These are phyloP conservation scores for Florisuga fusca DNA, from an alignment of 2,797 vertebrate genomes.

Conservation along the genomic window DNA sequence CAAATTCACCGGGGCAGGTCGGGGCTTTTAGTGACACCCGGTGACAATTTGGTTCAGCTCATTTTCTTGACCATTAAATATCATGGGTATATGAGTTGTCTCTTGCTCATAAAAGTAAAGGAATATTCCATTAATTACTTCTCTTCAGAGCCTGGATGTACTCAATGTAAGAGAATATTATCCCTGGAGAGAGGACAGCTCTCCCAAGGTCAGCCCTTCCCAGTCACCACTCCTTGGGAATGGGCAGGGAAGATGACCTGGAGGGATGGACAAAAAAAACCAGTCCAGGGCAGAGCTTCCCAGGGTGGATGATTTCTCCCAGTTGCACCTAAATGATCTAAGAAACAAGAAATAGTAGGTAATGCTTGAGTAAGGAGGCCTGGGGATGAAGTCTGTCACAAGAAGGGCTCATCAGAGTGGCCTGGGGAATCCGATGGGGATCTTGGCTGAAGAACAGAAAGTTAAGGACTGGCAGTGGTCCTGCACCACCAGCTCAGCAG, in stretches of 20 bases:
- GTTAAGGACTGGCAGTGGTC: background rate
- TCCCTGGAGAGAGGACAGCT: background rate
- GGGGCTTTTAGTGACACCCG: rapidly evolving
- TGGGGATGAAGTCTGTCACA: background rate
- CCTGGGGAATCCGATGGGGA: background rate
- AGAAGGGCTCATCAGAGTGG: background rate
- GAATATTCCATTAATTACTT: background rate
- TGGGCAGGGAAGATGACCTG: background rate
- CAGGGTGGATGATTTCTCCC: background rate
- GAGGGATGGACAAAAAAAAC: background rate
- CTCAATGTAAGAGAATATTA: background rate
- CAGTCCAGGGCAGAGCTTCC: background rate
- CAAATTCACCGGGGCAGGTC: background rate
- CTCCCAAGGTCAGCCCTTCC: background rate
- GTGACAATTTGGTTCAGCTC: background rate
- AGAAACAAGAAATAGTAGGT: background rate
- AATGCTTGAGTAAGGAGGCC: background rate
- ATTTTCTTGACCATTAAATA: slow-evolving; percentile 5
- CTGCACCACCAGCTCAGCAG: background rate
- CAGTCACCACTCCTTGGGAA: background rate
- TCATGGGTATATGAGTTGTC: background rate
- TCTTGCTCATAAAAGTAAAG: background rate
- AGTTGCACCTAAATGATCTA: background rate
- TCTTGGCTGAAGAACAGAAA: background rate
- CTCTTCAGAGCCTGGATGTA: background rate